A percentile compares a stretch with the other conserved stretches of the same genome.
phyloP scores from a whole-genome alignment of 2,888 invertebrate genomes.

The Brachyptera putata region DNA sequence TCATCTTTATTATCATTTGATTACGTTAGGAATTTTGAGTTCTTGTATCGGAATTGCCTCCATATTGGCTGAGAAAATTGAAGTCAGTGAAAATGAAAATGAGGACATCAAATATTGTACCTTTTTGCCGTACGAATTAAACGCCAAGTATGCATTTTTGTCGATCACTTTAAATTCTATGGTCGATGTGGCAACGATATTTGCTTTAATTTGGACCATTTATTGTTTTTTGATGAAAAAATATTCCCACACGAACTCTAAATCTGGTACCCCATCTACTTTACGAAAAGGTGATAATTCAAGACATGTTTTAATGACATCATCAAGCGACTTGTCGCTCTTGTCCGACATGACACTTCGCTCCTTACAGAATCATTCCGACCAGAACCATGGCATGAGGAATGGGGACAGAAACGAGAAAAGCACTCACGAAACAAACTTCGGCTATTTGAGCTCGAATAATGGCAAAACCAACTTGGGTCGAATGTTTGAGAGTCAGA shows the following conservation, averaged over 20 bases:
- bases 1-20: slow-evolving; percentile 49
- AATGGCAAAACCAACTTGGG: not conserved
- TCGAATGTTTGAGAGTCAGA: not conserved
- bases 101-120: slow-evolving; percentile 41
- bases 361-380: not conserved
- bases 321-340: slow-evolving; percentile 36
- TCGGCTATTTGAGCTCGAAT: not conserved
- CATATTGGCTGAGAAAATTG: slow-evolving; percentile 44
- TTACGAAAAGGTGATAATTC: slow-evolving; percentile 10
- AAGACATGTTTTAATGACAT: slow-evolving; percentile 34
- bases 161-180: slow-evolving; percentile 51
- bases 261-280: slow-evolving; percentile 8
- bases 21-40: slow-evolving; percentile 50
- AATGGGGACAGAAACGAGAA: not conserved
- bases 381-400: no score
- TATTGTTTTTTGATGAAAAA: slow-evolving; percentile 22
- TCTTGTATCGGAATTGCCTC: slow-evolving; percentile 53
- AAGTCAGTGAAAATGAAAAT: slow-evolving; percentile 29
- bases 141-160: slow-evolving; percentile 49
- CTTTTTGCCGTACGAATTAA: slow-evolving; percentile 49
- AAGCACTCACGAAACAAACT: not conserved
- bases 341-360: slow-evolving; percentile 36
- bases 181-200: slow-evolving; percentile 47
- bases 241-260: no score
- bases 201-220: slow-evolving; percentile 42